Conservation (phyloP, 1,140 invertebrate species). For the Hermetia illucens region DNA sequence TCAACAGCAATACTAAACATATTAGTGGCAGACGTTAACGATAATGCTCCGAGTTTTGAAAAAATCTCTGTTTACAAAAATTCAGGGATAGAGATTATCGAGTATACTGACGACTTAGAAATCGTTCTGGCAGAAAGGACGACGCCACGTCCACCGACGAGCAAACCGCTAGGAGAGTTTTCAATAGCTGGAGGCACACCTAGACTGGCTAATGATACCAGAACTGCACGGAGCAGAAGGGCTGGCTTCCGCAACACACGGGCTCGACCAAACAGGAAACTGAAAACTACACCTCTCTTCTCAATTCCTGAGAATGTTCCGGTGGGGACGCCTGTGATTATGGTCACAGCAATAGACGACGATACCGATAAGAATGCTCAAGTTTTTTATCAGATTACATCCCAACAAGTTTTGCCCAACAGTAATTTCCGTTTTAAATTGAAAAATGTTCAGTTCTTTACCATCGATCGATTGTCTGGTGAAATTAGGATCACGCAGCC, state of each 20-base stretch:
- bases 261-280: background rate
- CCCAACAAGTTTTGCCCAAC: slow-evolving; percentile 47
- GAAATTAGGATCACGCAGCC: slow-evolving; percentile 60
- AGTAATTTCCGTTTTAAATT: slow-evolving; percentile 34
- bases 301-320: slow-evolving; percentile 62
- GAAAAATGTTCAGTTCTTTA: slow-evolving; percentile 47
- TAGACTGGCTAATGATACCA: background rate
- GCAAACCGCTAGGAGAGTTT: background rate
- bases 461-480: slow-evolving; percentile 54
- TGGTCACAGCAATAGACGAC: slow-evolving; percentile 64
- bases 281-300: slow-evolving; percentile 36
- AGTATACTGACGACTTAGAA: slow-evolving; percentile 38
- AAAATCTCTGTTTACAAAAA: slow-evolving; percentile 49
- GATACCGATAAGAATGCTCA: slow-evolving; percentile 62
- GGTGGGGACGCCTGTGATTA: slow-evolving; percentile 57
- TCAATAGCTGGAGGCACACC: background rate
- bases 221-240: slow-evolving; percentile 6
- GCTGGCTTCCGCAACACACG: slow-evolving; percentile 8
- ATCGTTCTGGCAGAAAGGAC: slow-evolving; percentile 34
- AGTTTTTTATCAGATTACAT: slow-evolving; percentile 58
- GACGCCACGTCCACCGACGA: background rate
- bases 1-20: slow-evolving; percentile 56
- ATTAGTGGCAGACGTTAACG: slow-evolving; percentile 64
- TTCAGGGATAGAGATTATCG: slow-evolving; percentile 47
- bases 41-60: slow-evolving; percentile 59